Evolutionary conservation across 2,113 vertebrate species (phyloP).

Genomic region (Coregonus clupeaformis): DNA sequence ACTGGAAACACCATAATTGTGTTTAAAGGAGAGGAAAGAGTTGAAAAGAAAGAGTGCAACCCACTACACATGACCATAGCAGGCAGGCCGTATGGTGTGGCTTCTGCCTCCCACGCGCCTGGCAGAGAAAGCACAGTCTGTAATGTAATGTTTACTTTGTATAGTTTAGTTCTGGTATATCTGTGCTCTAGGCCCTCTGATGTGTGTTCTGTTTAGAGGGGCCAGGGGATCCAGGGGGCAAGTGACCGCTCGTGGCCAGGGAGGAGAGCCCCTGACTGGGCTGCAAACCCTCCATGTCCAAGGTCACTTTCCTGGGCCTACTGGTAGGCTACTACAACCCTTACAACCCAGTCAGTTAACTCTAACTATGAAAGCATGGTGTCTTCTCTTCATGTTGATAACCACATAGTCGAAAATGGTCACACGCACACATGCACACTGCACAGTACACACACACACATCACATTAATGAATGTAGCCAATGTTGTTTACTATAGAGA

Average conservation of each 20-base stretch:
- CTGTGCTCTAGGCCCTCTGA: slow-evolving; percentile 29
- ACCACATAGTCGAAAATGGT: no score
- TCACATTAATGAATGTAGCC: neutral
- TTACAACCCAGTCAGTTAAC: no score
- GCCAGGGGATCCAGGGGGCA: slow-evolving; percentile 36
- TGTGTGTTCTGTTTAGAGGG: slow-evolving; percentile 61
- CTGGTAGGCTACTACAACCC: no score
- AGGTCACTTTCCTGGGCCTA: neutral
- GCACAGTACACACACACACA: neutral
- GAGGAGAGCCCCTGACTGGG: slow-evolving; percentile 52
- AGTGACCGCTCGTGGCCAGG: slow-evolving; percentile 62
- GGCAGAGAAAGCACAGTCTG: slow-evolving; percentile 11
- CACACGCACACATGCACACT: neutral
- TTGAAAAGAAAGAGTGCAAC: no score
- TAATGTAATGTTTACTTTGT: slow-evolving; percentile 27
- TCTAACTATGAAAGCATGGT: no score
- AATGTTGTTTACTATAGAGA: neutral
- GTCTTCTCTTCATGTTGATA: no score
- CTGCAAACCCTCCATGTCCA: slow-evolving; percentile 22
- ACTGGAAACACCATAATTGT: slow-evolving; percentile 58
- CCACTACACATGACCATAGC: no score
- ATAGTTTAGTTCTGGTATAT: slow-evolving; percentile 58
- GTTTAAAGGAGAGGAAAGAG: slow-evolving; percentile 18
- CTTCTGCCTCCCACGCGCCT: slow-evolving; percentile 48
- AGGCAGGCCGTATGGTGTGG: no score